Percentiles rank a stretch among this genome's conserved stretches.
These are phyloP conservation scores for Pogonocichla stellata DNA, from an alignment of 2,113 vertebrate genomes.

Conservation along the genomic window DNA sequence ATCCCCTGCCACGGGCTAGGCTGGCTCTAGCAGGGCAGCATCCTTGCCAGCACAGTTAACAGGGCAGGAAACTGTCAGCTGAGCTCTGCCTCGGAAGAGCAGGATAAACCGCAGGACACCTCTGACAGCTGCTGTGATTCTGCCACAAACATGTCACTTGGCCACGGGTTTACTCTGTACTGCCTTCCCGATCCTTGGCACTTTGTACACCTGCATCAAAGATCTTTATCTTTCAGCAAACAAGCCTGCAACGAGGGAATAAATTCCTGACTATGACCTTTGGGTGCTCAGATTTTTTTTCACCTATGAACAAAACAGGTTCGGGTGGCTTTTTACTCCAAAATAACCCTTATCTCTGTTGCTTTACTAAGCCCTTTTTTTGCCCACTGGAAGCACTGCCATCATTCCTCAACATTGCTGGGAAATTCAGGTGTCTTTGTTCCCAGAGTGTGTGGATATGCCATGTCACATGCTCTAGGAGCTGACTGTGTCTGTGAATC, in stretches of 20 bases:
- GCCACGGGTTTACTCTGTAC: neutral
- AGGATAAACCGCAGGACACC: neutral
- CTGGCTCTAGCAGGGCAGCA: neutral
- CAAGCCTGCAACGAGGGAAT: neutral
- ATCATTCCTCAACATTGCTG: neutral
- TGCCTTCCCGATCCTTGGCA: neutral
- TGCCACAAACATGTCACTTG: neutral
- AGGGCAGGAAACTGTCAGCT: neutral
- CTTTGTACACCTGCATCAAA: conserved; percentile 46
- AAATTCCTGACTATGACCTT: conserved; percentile 37
- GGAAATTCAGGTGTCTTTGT: neutral
- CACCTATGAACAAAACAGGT: neutral
- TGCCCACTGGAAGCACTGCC: neutral
- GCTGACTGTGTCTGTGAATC: neutral
- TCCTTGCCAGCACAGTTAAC: rapidly evolving
- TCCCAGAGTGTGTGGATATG: rapidly evolving
- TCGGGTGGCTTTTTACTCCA: neutral
- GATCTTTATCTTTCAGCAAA: conserved; percentile 52
- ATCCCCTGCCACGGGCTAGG: neutral
- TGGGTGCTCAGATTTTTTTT: neutral
- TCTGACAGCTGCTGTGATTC: neutral
- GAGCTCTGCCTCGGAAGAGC: neutral
- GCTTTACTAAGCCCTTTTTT: neutral
- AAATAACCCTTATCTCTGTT: neutral
- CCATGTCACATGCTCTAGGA: neutral